Conservation (phyloP, 2,888 invertebrate species). For the Mimas tiliae region DNA sequence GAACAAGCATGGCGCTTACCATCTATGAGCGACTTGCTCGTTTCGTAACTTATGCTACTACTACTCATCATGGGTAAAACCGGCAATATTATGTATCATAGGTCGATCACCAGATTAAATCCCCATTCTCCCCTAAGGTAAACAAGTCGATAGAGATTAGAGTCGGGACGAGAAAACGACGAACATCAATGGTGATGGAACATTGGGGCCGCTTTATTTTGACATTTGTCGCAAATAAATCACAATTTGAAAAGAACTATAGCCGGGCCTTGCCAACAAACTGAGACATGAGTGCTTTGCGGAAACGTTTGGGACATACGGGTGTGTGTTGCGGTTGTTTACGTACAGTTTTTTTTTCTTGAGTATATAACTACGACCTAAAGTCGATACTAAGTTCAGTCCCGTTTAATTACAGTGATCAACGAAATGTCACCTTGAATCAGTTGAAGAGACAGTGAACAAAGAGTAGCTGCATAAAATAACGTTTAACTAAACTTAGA, state of each 20-base stretch:
- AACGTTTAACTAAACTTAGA: no score
- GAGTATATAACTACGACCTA: no score
- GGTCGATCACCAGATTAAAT: neutral
- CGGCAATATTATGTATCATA: neutral
- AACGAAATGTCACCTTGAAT: no score
- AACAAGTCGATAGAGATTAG: conserved; percentile 7
- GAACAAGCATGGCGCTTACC: no score
- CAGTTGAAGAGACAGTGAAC: no score
- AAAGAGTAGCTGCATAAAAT: no score
- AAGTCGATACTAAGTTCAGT: no score
- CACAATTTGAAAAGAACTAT: conserved; percentile 77
- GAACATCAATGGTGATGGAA: conserved; percentile 39
- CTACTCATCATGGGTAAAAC: no score
- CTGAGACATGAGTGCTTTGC: conserved; percentile 27
- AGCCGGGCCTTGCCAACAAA: conserved; percentile 65
- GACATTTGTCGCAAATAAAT: conserved; percentile 79
- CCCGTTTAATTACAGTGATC: no score
- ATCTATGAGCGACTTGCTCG: no score
- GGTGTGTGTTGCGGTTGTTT: neutral
- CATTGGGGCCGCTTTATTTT: conserved; percentile 67
- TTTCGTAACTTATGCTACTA: no score
- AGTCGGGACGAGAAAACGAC: neutral
- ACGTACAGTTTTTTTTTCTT: no score
- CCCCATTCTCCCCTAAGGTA: neutral
- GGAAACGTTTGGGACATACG: conserved; percentile 1